Percentiles rank a stretch among this genome's conserved stretches.
Evolutionary conservation across 2,888 invertebrate species (phyloP).

Genomic region (Parasteatoda lunata): DNA sequence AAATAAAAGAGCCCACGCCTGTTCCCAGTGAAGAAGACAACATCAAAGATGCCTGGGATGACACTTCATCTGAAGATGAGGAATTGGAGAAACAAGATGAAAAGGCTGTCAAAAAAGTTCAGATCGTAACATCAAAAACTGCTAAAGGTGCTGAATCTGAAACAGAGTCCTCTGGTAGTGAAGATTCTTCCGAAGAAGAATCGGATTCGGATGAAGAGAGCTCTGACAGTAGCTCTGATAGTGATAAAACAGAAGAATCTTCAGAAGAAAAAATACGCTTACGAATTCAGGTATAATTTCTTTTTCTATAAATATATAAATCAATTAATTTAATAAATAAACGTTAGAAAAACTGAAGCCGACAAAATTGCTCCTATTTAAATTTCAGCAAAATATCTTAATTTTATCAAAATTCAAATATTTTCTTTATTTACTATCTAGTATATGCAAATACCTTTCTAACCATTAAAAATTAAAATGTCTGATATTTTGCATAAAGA

Average conservation of each 20-base stretch:
- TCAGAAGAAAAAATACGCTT: slow-evolving; percentile 81
- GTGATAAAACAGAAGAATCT: slow-evolving; percentile 72
- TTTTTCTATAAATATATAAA: no score
- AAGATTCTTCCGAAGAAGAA: slow-evolving; percentile 75
- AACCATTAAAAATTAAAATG: no score
- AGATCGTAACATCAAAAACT: slow-evolving; percentile 73
- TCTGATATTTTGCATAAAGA: no score
- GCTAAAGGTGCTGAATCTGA: slow-evolving; percentile 75
- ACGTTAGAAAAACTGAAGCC: no score
- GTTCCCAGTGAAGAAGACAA: slow-evolving; percentile 69
- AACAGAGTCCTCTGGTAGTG: slow-evolving; percentile 74
- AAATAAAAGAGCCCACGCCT: slow-evolving; percentile 71
- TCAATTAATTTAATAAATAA: no score
- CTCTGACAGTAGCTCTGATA: slow-evolving; percentile 74
- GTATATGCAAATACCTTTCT: no score
- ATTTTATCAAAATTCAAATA: no score
- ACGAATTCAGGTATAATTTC: slow-evolving; percentile 80
- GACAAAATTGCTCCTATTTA: no score
- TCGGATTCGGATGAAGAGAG: slow-evolving; percentile 78
- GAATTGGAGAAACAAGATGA: slow-evolving; percentile 70
- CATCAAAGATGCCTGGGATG: slow-evolving; percentile 72
- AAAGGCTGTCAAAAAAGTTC: slow-evolving; percentile 68
- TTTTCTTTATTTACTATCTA: no score
- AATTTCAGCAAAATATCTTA: no score
- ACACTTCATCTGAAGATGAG: slow-evolving; percentile 81